Evolutionary conservation across 2,888 invertebrate genomes (phyloP).

Genomic region (Cenopis cana): DNA sequence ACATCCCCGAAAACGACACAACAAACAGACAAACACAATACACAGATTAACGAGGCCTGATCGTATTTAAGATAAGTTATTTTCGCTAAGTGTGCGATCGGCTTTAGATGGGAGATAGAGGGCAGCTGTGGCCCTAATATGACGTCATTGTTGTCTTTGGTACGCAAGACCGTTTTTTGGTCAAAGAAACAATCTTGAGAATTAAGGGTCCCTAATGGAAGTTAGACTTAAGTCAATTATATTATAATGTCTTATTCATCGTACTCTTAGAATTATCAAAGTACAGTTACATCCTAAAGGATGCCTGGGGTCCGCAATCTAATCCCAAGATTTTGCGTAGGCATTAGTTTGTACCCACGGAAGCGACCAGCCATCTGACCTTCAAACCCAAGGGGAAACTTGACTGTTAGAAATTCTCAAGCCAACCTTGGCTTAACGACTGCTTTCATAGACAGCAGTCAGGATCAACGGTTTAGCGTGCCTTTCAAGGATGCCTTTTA

Average conservation of each 20-base stretch:
- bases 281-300: too few relatives aligned
- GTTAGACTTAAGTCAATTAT: not conserved
- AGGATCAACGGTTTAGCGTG: too few relatives aligned
- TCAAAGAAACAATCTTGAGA: constrained; percentile 2
- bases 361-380: too few relatives aligned
- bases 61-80: constrained; percentile 83
- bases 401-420: too few relatives aligned
- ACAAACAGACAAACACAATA: constrained; percentile 76
- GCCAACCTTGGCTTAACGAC: too few relatives aligned
- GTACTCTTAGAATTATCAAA: too few relatives aligned
- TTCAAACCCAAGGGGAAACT: too few relatives aligned
- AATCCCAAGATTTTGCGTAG: too few relatives aligned
- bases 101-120: constrained; percentile 79
- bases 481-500: too few relatives aligned
- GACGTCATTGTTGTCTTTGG: constrained; percentile 61
- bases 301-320: too few relatives aligned
- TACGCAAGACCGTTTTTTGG: constrained; percentile 42
- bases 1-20: constrained; percentile 69
- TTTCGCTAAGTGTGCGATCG: constrained; percentile 77
- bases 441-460: too few relatives aligned
- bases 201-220: not conserved
- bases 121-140: constrained; percentile 73
- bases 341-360: too few relatives aligned
- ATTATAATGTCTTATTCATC: not conserved
- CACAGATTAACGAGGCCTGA: constrained; percentile 81